Percentiles rank a stretch among this genome's conserved stretches.
phyloP scores from a whole-genome alignment of 1,140 invertebrate species.

The Drosophila murphyi region DNA sequence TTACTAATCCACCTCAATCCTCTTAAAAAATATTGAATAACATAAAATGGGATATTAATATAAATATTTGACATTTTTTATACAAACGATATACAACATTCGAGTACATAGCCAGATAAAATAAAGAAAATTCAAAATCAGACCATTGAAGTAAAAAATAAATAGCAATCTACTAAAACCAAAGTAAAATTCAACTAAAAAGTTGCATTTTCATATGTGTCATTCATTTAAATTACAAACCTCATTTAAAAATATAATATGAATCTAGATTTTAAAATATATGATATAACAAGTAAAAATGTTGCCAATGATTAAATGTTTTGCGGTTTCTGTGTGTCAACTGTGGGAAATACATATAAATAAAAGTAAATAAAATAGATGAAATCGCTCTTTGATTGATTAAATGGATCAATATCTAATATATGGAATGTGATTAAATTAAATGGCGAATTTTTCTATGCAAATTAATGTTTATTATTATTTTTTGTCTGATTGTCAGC shows the following conservation, averaged over 20 bases:
- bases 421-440: neutral
- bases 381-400: neutral
- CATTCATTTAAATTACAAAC: constrained; percentile 15
- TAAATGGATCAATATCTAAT: neutral
- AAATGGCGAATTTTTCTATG: no score
- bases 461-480: no score
- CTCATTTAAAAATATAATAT: constrained; percentile 18
- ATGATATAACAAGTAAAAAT: constrained; percentile 33
- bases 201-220: neutral
- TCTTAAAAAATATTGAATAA: constrained; percentile 13
- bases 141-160: constrained; percentile 24
- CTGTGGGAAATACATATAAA: constrained; percentile 40
- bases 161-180: neutral
- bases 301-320: constrained; percentile 70
- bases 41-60: constrained; percentile 40
- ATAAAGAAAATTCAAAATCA: constrained; percentile 27
- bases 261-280: constrained; percentile 20
- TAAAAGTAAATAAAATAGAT: constrained; percentile 41
- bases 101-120: neutral
- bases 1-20: neutral
- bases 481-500: no score
- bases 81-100: constrained; percentile 34
- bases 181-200: constrained; percentile 6
- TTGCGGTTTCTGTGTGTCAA: constrained; percentile 65
- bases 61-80: constrained; percentile 45